Percentiles rank a stretch among this genome's conserved stretches.
Conservation (phyloP, 2,113 vertebrate genomes). For the Oreocharis arfaki region DNA sequence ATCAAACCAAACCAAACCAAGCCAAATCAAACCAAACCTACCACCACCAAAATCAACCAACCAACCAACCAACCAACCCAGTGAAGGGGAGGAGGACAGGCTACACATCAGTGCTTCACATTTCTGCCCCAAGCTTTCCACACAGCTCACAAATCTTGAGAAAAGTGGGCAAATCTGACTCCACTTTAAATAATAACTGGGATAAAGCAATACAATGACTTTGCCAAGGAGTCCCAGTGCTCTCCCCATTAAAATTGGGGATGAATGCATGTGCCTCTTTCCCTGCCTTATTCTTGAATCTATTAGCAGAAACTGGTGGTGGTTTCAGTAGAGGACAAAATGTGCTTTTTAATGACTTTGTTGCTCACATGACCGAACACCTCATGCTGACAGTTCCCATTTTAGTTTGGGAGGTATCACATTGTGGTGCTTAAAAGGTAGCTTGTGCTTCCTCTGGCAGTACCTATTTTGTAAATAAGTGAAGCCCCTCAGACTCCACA, state of each 20-base stretch:
- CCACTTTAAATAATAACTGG: background rate
- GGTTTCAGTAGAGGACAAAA: background rate
- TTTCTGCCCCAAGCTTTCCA: background rate
- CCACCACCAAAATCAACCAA: background rate
- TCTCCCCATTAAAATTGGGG: background rate
- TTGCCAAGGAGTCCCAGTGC: background rate
- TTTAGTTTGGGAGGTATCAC: background rate
- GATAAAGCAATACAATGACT: background rate
- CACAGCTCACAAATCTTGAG: background rate
- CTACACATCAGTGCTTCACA: background rate
- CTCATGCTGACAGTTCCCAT: background rate
- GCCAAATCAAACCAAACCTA: background rate
- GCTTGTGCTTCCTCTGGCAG: background rate
- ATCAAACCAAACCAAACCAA: background rate
- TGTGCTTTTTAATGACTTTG: background rate
- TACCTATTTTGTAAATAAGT: background rate
- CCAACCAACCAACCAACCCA: background rate
- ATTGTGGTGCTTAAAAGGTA: background rate
- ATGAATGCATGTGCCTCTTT: accelerated
- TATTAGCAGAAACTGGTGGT: background rate
- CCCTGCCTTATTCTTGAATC: background rate
- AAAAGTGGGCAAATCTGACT: background rate
- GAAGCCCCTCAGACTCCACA: background rate
- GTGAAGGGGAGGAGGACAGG: accelerated
- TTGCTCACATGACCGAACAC: background rate